These are phyloP conservation scores for Passer domesticus DNA, from an alignment of 2,113 vertebrate genomes.

Conservation along the genomic window DNA sequence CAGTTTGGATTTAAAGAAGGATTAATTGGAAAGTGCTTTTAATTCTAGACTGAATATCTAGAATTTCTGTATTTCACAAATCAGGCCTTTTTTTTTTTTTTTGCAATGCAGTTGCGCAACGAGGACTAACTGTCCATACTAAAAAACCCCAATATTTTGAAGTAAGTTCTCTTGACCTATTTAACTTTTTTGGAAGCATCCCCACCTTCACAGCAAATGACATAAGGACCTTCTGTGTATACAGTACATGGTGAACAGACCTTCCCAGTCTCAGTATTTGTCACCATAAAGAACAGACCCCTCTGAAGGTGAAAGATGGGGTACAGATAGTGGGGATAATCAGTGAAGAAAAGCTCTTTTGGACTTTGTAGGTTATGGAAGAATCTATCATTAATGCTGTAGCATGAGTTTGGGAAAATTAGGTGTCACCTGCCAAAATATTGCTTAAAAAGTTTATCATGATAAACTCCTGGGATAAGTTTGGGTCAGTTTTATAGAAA, in stretches of 20 bases:
- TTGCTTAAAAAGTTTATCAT: not conserved
- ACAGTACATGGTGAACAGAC: not conserved
- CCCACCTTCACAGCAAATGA: not conserved
- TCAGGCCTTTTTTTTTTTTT: not conserved
- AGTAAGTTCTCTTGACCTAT: not conserved
- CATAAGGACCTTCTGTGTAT: not conserved
- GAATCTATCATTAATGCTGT: not conserved
- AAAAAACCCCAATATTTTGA: rapidly evolving
- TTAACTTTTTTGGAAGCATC: not conserved
- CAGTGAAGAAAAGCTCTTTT: not conserved
- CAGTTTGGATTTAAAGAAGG: not conserved
- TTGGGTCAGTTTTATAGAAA: not conserved
- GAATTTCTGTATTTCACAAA: not conserved
- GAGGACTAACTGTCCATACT: not conserved
- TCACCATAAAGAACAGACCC: not conserved
- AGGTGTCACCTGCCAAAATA: not conserved
- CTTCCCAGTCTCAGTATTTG: not conserved
- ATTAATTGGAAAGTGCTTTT: not conserved
- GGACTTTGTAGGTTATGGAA: not conserved
- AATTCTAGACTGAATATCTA: not conserved
- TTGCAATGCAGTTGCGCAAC: not conserved
- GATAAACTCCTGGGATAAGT: not conserved
- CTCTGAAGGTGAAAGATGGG: not conserved
- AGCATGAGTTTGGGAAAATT: not conserved
- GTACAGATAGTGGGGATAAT: not conserved